Conservation (phyloP, 2,888 invertebrate species). For the Hypomecis punctinalis region DNA sequence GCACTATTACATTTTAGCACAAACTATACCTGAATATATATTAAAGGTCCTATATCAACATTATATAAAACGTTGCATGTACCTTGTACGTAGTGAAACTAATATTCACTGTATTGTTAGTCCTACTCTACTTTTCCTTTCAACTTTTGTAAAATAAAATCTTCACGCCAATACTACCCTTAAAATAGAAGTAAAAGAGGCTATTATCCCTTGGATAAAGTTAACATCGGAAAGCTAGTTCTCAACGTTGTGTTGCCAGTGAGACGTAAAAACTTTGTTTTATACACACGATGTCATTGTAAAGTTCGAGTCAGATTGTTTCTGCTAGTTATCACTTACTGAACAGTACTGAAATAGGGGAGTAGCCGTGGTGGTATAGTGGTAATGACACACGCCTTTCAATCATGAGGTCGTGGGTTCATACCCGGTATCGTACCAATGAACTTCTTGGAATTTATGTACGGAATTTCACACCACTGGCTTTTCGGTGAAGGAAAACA, state of each 20-base stretch:
- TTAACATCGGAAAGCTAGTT: not conserved
- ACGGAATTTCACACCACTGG: too few species aligned
- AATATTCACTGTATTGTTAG: not conserved
- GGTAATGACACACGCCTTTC: too few species aligned
- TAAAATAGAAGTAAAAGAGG: not conserved
- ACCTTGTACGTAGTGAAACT: constrained; percentile 1
- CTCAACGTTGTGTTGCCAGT: constrained; percentile 16
- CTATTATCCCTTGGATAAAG: not conserved
- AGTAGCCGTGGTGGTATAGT: too few species aligned
- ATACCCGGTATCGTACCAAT: too few species aligned
- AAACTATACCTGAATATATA: not conserved
- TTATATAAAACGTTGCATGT: constrained; percentile 2
- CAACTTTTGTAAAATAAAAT: not conserved
- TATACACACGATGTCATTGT: constrained; percentile 9
- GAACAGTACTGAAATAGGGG: not conserved
- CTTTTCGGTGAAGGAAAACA: too few species aligned
- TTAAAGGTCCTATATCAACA: constrained; percentile 18
- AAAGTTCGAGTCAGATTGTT: constrained; percentile 4
- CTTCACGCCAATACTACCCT: not conserved
- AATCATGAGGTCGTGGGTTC: too few species aligned
- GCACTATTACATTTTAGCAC: not conserved
- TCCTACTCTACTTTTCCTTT: constrained; percentile 1
- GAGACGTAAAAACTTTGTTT: constrained; percentile 21
- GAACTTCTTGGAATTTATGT: too few species aligned
- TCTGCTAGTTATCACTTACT: constrained; percentile 12